These are phyloP conservation scores for Bos indicus DNA, from an alignment of 2,113 vertebrate genomes.

Conservation along the genomic window DNA sequence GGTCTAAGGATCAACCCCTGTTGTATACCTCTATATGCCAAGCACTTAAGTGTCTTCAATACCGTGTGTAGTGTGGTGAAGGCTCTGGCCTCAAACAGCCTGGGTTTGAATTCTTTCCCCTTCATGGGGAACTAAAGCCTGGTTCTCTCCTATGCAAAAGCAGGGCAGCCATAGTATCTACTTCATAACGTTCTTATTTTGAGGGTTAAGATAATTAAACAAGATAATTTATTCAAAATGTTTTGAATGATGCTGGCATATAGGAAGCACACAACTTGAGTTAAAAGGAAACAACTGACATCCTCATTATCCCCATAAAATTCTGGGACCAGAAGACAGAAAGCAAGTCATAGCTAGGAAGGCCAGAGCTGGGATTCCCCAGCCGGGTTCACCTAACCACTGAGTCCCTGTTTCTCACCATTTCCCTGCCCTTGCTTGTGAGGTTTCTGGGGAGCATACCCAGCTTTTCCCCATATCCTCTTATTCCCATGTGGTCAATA, in stretches of 20 bases:
- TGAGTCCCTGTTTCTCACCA: neutral
- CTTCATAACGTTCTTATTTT: neutral
- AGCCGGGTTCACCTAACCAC: neutral
- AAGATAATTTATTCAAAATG: neutral
- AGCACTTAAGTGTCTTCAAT: neutral
- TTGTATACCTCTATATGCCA: neutral
- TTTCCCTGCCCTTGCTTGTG: neutral
- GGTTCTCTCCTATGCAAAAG: neutral
- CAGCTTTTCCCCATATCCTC: neutral
- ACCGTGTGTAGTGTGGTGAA: fast-evolving
- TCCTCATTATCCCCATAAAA: neutral
- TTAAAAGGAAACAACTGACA: neutral
- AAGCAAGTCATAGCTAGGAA: neutral
- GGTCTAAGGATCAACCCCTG: neutral
- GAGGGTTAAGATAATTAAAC: neutral
- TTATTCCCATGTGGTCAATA: no score
- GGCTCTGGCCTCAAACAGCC: neutral
- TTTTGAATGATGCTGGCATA: neutral
- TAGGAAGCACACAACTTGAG: neutral
- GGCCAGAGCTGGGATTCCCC: neutral
- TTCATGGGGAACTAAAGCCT: fast-evolving
- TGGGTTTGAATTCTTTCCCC: neutral
- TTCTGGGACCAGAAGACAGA: neutral
- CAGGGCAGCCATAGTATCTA: neutral
- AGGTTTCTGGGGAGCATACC: neutral